A percentile compares a stretch with the other conserved stretches of the same genome.
Evolutionary conservation across 1,140 invertebrate genomes (phyloP).

Genomic region (Drosophila orena): DNA sequence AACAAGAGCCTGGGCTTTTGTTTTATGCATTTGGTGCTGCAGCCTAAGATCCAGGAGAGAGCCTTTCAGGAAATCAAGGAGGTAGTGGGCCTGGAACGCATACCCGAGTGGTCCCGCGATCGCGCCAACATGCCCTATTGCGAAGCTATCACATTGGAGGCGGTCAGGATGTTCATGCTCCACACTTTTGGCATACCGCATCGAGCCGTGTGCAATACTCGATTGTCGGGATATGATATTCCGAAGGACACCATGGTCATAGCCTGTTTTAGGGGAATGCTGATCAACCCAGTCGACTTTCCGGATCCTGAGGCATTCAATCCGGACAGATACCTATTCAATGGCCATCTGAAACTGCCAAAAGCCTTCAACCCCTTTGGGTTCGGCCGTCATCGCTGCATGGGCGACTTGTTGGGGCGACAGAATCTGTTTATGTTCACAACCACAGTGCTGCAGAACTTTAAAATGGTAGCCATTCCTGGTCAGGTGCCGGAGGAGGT

Average conservation of each 20-base stretch:
- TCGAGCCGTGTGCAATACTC: conserved; percentile 90
- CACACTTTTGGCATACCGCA: conserved; percentile 92
- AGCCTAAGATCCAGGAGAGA: conserved; percentile 92
- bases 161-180: conserved; percentile 91
- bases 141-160: conserved; percentile 91
- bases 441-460: conserved; percentile 91
- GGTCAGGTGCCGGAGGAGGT: conserved; percentile 88
- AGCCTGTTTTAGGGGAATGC: conserved; percentile 91
- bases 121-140: conserved; percentile 89
- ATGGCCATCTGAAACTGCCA: conserved; percentile 88
- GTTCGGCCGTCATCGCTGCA: conserved; percentile 92
- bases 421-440: conserved; percentile 94
- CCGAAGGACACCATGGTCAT: conserved; percentile 94
- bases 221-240: conserved; percentile 89
- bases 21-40: conserved; percentile 91
- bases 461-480: conserved; percentile 89
- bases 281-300: conserved; percentile 89
- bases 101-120: conserved; percentile 89
- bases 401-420: conserved; percentile 93
- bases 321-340: conserved; percentile 91
- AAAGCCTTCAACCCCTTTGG: conserved; percentile 92
- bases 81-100: conserved; percentile 89
- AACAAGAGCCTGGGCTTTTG: conserved; percentile 91
- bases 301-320: conserved; percentile 89
- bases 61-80: conserved; percentile 92